Base-by-base conservation (phyloP, 2,797 vertebrate genomes). In the Malurus splendens region DNA sequence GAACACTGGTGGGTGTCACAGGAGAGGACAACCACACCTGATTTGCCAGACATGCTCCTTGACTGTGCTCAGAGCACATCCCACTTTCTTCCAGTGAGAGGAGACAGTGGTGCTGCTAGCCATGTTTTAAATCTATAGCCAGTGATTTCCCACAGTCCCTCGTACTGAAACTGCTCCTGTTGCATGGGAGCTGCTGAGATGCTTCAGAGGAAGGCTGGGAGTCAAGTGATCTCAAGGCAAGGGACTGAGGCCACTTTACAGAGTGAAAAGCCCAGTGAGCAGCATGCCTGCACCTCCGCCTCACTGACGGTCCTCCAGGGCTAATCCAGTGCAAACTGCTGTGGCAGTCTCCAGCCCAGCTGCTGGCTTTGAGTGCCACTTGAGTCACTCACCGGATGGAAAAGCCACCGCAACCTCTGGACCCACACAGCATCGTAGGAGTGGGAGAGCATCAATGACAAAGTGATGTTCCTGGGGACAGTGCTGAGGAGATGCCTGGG, bases 361-460 rank as follows among this genome's bases (percentile, higher is more conserved):
- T 84, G 23, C 50, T 64, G 71, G 14, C 2, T 36, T 42, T 76
- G 45, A 19, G 3, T 54, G 51, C 27, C 28, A 17, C 48, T 55
- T 32, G 41, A 82, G 23, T 79, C n/a, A 70, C 18, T 68, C 30
- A 20, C 33, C 41, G 51, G 7, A 51, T 70, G 57, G 66, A 91
- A 80, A 91, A 48, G 50, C 61, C 56, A n/a, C 33, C 0, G 0
- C 7, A 4, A 56, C 57, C 24, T 61, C 51, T n/a, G 74, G 73
- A 67, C 48, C 18, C 44, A 38, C 66, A 51, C 28, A n/a, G 36
- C 3, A 1, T 0, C 0, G 10, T 30, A 44, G 24, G 47, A 32
- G 6, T 8, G 7, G 77, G 51, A 83, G 42, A 36, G 52, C 44
- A 41, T 15, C 41, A 74, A 41, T 57, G 85, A 51, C 12, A 44